Conservation (phyloP, 2,888 invertebrate species). For the Ferdinandea cuprea region DNA sequence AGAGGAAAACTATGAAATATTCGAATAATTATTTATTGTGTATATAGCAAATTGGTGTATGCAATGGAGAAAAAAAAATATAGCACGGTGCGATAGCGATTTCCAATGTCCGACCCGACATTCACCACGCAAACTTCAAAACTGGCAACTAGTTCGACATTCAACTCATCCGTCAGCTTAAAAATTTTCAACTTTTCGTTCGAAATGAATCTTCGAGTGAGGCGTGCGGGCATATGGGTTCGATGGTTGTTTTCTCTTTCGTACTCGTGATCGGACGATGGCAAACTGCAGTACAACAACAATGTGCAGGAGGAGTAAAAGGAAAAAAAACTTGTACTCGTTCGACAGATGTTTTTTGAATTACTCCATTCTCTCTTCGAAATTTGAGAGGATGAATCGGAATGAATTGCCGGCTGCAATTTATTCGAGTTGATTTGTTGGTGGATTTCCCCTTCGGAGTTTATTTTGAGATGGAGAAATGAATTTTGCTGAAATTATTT, state of each 20-base stretch:
- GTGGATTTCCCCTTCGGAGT: constrained; percentile 29
- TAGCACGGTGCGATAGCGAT: constrained; percentile 71
- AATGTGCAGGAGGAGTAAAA: constrained; percentile 24
- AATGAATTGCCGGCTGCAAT: constrained; percentile 72
- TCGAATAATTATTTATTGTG: constrained; percentile 6
- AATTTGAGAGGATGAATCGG: constrained; percentile 60
- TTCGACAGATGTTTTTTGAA: constrained; percentile 70
- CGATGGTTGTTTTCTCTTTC: constrained; percentile 17
- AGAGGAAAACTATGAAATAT: constrained; percentile 11
- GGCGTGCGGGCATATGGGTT: neutral
- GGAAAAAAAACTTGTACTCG: constrained; percentile 33
- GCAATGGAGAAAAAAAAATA: constrained; percentile 51
- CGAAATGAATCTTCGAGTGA: constrained; percentile 60
- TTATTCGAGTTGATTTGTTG: constrained; percentile 21
- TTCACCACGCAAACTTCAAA: constrained; percentile 81
- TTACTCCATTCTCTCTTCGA: constrained; percentile 58
- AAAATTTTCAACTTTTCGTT: constrained; percentile 60
- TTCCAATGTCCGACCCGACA: constrained; percentile 76
- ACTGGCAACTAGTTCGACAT: constrained; percentile 77
- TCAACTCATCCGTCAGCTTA: constrained; percentile 66
- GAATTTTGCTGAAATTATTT: constrained; percentile 28
- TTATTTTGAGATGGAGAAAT: constrained; percentile 28
- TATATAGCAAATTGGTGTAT: constrained; percentile 32
- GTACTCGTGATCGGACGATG: constrained; percentile 5
- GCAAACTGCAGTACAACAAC: constrained; percentile 56